A percentile compares a stretch with the other conserved stretches of the same genome.
These are phyloP conservation scores for Scaptomyza caliginosa DNA, from an alignment of 2,888 invertebrate species.

Conservation along the genomic window DNA sequence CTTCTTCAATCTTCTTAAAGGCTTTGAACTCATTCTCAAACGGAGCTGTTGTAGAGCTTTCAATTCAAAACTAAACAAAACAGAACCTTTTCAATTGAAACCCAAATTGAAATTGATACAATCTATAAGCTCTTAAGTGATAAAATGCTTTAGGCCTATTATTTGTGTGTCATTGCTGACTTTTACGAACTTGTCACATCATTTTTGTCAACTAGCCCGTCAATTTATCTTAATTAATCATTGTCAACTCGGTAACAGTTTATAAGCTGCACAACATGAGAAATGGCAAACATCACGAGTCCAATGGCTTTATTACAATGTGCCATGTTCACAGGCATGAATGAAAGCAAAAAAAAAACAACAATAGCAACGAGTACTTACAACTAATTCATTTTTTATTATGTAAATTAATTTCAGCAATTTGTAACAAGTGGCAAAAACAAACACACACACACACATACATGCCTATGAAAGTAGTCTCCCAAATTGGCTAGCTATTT, in stretches of 20 bases:
- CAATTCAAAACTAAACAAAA: not conserved
- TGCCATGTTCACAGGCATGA: not conserved
- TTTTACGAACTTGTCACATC: conserved; percentile 11
- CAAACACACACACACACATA: conserved; percentile 10
- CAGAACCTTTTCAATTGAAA: not conserved
- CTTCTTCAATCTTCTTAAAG: too few relatives aligned
- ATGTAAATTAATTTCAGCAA: conserved; percentile 74
- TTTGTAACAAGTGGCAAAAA: conserved; percentile 54
- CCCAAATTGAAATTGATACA: not conserved
- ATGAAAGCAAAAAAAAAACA: not conserved
- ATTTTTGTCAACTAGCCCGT: conserved; percentile 38
- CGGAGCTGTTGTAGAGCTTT: not conserved
- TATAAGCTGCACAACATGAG: conserved; percentile 30
- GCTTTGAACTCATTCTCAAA: too few relatives aligned
- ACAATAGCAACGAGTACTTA: conserved; percentile 22
- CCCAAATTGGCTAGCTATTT: conserved; percentile 6
- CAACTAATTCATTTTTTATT: conserved; percentile 73
- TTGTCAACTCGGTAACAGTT: conserved; percentile 12
- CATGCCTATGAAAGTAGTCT: conserved; percentile 9
- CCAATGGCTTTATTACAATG: conserved; percentile 39
- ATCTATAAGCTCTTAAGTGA: not conserved
- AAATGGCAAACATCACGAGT: conserved; percentile 30
- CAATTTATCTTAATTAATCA: conserved; percentile 70
- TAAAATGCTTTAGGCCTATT: not conserved
- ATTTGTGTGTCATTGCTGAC: conserved; percentile 17